Evolutionary conservation across 2,888 invertebrate genomes (phyloP), one percentile per base, ranked within the genome.

Genomic region (Thelaira solivaga): DNA sequence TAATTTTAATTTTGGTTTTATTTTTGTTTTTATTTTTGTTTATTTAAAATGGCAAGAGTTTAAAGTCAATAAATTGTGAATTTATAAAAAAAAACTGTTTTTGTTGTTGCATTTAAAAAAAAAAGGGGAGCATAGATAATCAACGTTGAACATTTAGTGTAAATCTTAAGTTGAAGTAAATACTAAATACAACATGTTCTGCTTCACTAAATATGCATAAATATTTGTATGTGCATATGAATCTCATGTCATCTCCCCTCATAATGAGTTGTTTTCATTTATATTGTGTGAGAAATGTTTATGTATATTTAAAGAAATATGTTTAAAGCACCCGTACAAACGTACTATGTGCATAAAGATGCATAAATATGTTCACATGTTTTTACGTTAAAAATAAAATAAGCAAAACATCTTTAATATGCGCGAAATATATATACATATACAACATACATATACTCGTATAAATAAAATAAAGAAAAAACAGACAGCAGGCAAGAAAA

Each of bases 31-130:
- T 51, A 6, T 49, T 8, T 1, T 6, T 26, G 1, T 36, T 26
- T 57, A 22, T 57, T 24, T n/a, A 51, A 77, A 69, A 69, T 45
- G 29, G 64, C 51, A 67, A 59, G 59, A 73, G 64, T 61, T 78
- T 73, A 62, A 77, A 78, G 77, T 64, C 77, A 78, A 78, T 78
- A 78, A 78, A 73, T 73, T 69, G 64, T 39, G 64, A 68, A 74
- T 69, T 74, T 73, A 18, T 36, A 73, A 73, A 78, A 69, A 41
- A 41, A 41, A 16, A 7, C 45, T 67, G 10, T 34, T 41, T 59
- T 49, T 55, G 22, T 11, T 24, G 5, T 39, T 31, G 26, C 4
- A 13, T 22, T 24, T 4, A n/a, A 10, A n/a, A n/a, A n/a, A n/a
- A n/a, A n/a, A 69, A 68, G 77, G 73, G 77, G 73, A 74, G 64